Evolutionary conservation across 1,140 invertebrate genomes (phyloP), one percentile per base, ranked within the genome.

Genomic region (Bombus balteatus): DNA sequence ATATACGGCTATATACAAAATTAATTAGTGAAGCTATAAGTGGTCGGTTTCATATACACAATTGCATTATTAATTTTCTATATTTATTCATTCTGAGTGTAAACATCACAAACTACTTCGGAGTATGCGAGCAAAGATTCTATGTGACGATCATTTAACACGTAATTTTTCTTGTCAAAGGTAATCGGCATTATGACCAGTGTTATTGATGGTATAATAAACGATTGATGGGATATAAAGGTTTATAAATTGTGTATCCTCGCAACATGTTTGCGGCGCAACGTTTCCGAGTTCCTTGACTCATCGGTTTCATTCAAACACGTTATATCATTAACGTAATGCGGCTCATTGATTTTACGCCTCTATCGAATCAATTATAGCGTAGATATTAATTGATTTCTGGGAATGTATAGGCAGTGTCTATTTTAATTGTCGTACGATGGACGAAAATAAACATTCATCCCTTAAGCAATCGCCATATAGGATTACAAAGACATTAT

Each of bases 341-440:
- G 39, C 71, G 57, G 28, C n/a, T 75, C 71, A 82, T 82, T 82
- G 81, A 82, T 82, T 75, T 47, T 74, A 25, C 71, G n/a, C 71
- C 37, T 43, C 25, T 41, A 43, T 39, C 53, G 57, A 37, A 28
- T 59, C 57, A 75, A 65, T 82, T 82, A 75, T 82, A 82, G 25
- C 28, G 9, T 75, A 8, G 18, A 53, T 2, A 75, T 75, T 75
- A 82, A 82, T 82, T 65, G 71, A 75, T 41, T 75, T 66, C 81
- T 65, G 32, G n/a, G 81, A 75, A 66, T 65, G 57, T 82, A 13
- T n/a, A 75, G 41, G 71, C 2, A 47, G n/a, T 65, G 22, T 74
- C 57, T 82, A 82, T 65, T 74, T 75, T 65, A 47, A 18, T 12
- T 34, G 0, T 32, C 32, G 9, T 13, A 0, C 34, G 47, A 34